Conservation (phyloP, 2,797 vertebrate species). For the Coregonus sp. region DNA sequence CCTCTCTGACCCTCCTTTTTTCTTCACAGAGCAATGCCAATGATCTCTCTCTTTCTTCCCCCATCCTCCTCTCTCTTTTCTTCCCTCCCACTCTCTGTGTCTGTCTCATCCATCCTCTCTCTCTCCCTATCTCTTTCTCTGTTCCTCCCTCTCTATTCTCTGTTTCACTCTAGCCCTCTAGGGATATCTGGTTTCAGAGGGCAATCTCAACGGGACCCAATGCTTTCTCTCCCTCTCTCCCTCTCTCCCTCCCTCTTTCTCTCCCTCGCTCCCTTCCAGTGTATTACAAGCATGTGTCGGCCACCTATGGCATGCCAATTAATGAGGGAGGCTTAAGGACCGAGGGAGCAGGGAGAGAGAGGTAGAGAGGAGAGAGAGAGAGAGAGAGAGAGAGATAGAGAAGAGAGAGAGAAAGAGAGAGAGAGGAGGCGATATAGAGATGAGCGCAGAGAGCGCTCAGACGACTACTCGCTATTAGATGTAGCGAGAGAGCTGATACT, state of each 20-base stretch:
- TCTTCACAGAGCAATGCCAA: neutral
- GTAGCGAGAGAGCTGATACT: no score
- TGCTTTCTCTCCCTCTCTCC: slow-evolving; percentile 18
- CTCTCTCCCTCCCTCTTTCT: slow-evolving; percentile 21
- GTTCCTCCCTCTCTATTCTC: slow-evolving; percentile 31
- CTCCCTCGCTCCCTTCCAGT: slow-evolving; percentile 48
- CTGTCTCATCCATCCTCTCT: neutral
- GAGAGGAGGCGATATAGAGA: no score
- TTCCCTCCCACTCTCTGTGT: neutral
- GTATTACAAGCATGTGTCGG: slow-evolving; percentile 70
- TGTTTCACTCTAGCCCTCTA: slow-evolving; percentile 47
- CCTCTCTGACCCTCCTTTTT: neutral
- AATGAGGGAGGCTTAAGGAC: slow-evolving; percentile 55
- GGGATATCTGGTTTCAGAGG: slow-evolving; percentile 59
- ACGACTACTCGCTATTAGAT: no score
- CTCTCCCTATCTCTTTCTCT: slow-evolving; percentile 8
- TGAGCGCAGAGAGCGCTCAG: no score
- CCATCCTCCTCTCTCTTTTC: neutral
- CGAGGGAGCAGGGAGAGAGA: slow-evolving; percentile 38
- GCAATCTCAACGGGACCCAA: slow-evolving; percentile 53
- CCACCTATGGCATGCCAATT: slow-evolving; percentile 55
- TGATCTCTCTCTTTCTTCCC: neutral
- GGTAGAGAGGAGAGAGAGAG: slow-evolving; percentile 51
- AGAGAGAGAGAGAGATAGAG: slow-evolving; percentile 30
- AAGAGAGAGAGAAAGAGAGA: no score